These are phyloP conservation scores for Cecropterus lyciades DNA, from an alignment of 1,140 invertebrate genomes.

Conservation along the genomic window DNA sequence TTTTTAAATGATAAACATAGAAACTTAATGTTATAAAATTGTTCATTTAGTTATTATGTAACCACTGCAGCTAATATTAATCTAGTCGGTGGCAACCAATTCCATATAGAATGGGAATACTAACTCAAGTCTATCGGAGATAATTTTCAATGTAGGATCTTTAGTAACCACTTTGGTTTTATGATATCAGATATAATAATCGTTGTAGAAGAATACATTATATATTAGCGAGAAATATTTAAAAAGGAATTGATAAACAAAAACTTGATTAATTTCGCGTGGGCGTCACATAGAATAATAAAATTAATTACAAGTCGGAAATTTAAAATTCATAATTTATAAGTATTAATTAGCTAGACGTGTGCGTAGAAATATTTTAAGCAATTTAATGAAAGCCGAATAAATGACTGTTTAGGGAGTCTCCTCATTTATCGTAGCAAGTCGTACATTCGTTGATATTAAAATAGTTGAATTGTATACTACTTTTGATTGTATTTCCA, in stretches of 20 bases:
- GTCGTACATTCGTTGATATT: no score
- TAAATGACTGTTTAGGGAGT: slow-evolving; percentile 19
- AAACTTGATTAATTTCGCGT: slow-evolving; percentile 30
- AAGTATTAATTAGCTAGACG: slow-evolving; percentile 24
- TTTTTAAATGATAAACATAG: no score
- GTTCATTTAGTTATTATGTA: no score
- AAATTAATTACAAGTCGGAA: slow-evolving; percentile 33
- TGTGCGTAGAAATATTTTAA: slow-evolving; percentile 24
- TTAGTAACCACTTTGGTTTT: no score
- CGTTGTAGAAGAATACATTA: background rate
- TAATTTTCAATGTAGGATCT: no score
- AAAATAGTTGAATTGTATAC: no score
- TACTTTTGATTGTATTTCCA: no score
- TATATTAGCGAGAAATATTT: slow-evolving; percentile 13
- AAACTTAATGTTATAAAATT: no score
- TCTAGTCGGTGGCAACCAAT: no score
- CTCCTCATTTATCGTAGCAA: background rate
- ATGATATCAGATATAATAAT: background rate
- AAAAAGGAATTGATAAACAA: slow-evolving; percentile 20
- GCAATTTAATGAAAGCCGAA: slow-evolving; percentile 28
- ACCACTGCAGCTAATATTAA: no score
- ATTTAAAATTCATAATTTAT: slow-evolving; percentile 31
- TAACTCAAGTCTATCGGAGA: no score
- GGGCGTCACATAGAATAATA: slow-evolving; percentile 23
- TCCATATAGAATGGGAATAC: no score